Conservation (phyloP, 2,113 vertebrate genomes). For the Rhinogobius similis region DNA sequence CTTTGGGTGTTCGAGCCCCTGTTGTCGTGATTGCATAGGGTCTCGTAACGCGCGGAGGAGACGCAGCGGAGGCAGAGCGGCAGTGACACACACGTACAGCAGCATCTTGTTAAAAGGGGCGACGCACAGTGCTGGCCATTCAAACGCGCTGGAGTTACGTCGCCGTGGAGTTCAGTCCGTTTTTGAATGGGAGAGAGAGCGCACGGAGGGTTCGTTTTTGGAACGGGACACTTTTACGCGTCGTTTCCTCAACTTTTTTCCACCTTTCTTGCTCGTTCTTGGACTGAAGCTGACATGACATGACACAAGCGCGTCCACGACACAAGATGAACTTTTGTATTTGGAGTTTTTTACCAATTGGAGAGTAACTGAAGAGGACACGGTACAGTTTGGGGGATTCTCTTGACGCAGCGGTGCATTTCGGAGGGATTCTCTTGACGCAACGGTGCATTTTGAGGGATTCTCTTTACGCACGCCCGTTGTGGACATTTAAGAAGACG, state of each 20-base stretch:
- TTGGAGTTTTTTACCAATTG: conserved; percentile 15
- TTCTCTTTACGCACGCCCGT: neutral
- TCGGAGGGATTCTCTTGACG: no score
- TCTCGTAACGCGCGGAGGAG: conserved; percentile 32
- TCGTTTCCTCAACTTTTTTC: conserved; percentile 30
- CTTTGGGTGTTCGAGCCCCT: conserved; percentile 82
- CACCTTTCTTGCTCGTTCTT: conserved; percentile 10
- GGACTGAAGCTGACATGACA: conserved; percentile 29
- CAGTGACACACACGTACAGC: neutral
- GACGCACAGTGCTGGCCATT: conserved; percentile 40
- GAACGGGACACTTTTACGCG: conserved; percentile 4
- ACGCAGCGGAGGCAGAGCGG: conserved; percentile 24
- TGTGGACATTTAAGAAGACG: conserved; percentile 20
- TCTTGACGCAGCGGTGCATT: neutral
- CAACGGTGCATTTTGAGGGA: neutral
- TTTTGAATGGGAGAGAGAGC: conserved; percentile 33
- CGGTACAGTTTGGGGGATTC: conserved; percentile 30
- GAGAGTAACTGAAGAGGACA: conserved; percentile 34
- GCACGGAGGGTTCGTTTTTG: conserved; percentile 6
- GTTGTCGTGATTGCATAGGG: conserved; percentile 74
- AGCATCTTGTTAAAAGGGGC: conserved; percentile 25
- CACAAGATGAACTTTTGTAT: conserved; percentile 42
- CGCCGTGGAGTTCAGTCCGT: neutral
- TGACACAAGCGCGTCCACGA: conserved; percentile 32
- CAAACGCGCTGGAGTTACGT: conserved; percentile 28